These are phyloP conservation scores for Ectemnius lituratus DNA, from an alignment of 2,888 invertebrate species.

Conservation along the genomic window DNA sequence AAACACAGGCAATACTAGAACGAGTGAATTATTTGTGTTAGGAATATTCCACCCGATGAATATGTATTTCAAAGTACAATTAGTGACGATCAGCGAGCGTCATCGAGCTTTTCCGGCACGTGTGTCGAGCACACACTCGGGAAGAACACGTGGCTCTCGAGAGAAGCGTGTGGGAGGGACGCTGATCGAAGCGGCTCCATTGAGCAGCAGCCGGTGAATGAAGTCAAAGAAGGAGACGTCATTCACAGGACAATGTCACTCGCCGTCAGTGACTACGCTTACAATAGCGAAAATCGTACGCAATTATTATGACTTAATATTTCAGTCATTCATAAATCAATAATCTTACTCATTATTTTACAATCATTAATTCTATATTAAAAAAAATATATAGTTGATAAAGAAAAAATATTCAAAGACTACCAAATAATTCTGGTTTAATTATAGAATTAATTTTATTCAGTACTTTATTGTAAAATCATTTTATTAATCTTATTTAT, in stretches of 20 bases:
- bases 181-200: slow-evolving; percentile 52
- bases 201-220: slow-evolving; percentile 59
- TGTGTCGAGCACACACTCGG: neutral
- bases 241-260: slow-evolving; percentile 38
- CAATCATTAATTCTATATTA: too few relatives aligned
- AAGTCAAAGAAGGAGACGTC: slow-evolving; percentile 43
- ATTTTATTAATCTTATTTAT: too few relatives aligned
- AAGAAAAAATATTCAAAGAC: too few relatives aligned
- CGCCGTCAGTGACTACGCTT: slow-evolving; percentile 4
- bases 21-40: too few relatives aligned
- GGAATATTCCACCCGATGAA: too few relatives aligned
- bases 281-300: neutral
- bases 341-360: neutral
- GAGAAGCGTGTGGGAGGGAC: slow-evolving; percentile 19
- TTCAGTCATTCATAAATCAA: neutral
- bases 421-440: too few relatives aligned
- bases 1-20: too few relatives aligned
- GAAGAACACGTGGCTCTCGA: slow-evolving; percentile 33
- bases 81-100: too few relatives aligned
- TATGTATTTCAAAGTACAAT: too few relatives aligned
- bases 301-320: neutral
- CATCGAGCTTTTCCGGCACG: slow-evolving; percentile 11
- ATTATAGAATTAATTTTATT: too few relatives aligned
- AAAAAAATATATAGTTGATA: too few relatives aligned
- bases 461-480: too few relatives aligned